A percentile compares a stretch with the other conserved stretches of the same genome.
Evolutionary conservation across 2,113 vertebrate species (phyloP).

Genomic region (Amazona guildingii): DNA sequence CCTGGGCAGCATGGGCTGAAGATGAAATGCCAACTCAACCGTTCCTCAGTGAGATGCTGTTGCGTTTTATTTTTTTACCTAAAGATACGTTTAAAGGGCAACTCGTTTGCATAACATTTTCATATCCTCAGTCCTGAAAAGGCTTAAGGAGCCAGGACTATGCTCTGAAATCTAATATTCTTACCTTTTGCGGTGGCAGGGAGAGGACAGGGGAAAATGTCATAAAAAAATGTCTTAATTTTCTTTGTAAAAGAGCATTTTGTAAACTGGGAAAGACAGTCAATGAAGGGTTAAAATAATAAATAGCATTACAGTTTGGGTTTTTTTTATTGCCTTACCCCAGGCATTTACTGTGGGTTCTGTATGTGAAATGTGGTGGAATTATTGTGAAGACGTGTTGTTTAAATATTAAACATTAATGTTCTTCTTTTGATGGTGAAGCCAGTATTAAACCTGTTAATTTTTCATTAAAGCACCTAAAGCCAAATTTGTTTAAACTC

Average conservation of each 20-base stretch:
- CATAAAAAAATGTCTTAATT: not conserved
- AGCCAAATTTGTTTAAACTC: conserved; percentile 57
- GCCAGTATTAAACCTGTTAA: conserved; percentile 37
- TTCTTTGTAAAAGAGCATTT: not conserved
- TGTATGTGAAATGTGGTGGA: conserved; percentile 18
- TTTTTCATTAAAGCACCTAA: conserved; percentile 50
- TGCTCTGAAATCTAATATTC: conserved; percentile 1
- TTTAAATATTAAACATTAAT: conserved; percentile 59
- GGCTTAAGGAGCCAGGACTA: not conserved
- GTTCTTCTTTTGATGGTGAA: conserved; percentile 49
- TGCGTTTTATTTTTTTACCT: not conserved
- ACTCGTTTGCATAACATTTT: conserved; percentile 28
- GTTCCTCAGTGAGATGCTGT: conserved; percentile 5
- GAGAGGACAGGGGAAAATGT: not conserved
- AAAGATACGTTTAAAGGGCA: conserved; percentile 51
- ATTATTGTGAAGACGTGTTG: conserved; percentile 37
- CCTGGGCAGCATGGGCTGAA: not conserved
- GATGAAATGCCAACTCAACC: conserved; percentile 43
- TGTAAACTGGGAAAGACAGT: not conserved
- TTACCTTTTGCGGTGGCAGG: not conserved
- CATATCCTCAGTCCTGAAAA: not conserved
- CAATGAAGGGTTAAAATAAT: not conserved
- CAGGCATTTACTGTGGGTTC: not conserved
- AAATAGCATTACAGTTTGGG: not conserved
- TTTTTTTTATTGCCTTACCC: not conserved